Evolutionary conservation across 2,113 vertebrate genomes (phyloP).

Genomic region (Aegithalos caudatus): DNA sequence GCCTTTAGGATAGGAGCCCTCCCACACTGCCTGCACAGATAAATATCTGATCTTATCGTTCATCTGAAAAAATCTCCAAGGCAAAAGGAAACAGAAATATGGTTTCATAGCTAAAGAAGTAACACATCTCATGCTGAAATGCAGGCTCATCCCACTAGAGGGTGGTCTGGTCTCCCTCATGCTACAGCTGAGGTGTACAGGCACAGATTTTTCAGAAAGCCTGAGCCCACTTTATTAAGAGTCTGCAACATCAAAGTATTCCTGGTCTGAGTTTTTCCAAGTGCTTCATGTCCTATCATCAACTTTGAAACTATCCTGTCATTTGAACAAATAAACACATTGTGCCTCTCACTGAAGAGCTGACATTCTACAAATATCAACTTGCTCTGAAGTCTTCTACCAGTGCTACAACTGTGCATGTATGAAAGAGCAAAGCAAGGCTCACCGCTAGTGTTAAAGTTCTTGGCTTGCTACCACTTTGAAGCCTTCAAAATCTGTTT

Average conservation of each 20-base stretch:
- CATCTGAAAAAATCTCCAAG: slow-evolving; percentile 10
- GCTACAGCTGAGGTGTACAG: not conserved
- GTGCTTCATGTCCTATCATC: not conserved
- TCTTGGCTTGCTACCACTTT: not conserved
- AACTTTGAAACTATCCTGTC: not conserved
- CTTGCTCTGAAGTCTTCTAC: not conserved
- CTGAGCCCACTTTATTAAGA: not conserved
- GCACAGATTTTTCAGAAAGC: not conserved
- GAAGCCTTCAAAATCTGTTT: not conserved
- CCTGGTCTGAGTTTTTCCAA: not conserved
- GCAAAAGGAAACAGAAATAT: not conserved
- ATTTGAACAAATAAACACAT: not conserved
- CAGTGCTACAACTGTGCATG: not conserved
- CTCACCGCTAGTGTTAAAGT: accelerated
- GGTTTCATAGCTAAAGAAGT: not conserved
- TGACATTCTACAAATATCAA: not conserved
- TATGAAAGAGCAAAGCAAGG: not conserved
- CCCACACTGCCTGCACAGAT: not conserved
- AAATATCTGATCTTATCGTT: not conserved
- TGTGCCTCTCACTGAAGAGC: not conserved
- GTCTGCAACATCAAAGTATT: not conserved
- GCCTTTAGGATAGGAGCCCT: slow-evolving; percentile 18
- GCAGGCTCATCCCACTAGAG: slow-evolving; percentile 64
- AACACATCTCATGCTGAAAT: slow-evolving; percentile 6
- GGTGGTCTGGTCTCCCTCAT: slow-evolving; percentile 63